A percentile compares a stretch with the other conserved stretches of the same genome.
phyloP scores from a whole-genome alignment of 2,113 vertebrate species.

The Heterotilapia buettikoferi region DNA sequence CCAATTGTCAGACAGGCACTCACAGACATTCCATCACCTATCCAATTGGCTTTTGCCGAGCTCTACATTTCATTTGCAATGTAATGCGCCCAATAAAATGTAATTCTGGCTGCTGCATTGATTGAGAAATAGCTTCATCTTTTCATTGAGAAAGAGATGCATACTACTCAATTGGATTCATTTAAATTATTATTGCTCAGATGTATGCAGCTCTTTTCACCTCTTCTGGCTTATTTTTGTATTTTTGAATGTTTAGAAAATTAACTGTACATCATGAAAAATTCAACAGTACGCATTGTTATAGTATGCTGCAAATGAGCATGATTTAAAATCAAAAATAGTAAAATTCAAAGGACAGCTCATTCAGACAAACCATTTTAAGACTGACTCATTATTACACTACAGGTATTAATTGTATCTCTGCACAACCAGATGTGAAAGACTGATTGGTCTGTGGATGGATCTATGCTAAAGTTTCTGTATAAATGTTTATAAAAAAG shows the following conservation, averaged over 20 bases:
- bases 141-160: constrained; percentile 53
- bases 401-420: neutral
- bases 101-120: constrained; percentile 68
- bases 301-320: neutral
- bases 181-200: constrained; percentile 32
- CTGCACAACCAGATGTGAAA: neutral
- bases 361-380: neutral
- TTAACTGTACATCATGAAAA: neutral
- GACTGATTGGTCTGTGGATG: neutral
- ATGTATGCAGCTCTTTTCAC: neutral
- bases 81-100: constrained; percentile 73
- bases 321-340: neutral
- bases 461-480: neutral
- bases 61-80: constrained; percentile 75
- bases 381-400: neutral
- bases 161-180: constrained; percentile 50
- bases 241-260: neutral
- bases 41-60: constrained; percentile 69
- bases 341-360: neutral
- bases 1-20: constrained; percentile 70
- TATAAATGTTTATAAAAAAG: neutral
- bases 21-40: constrained; percentile 76
- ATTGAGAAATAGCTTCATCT: constrained; percentile 76
- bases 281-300: neutral
- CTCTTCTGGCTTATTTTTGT: neutral